A percentile compares a stretch with the other conserved stretches of the same genome.
Evolutionary conservation across 2,888 invertebrate genomes (phyloP).

Genomic region (Agrotis clavis): DNA sequence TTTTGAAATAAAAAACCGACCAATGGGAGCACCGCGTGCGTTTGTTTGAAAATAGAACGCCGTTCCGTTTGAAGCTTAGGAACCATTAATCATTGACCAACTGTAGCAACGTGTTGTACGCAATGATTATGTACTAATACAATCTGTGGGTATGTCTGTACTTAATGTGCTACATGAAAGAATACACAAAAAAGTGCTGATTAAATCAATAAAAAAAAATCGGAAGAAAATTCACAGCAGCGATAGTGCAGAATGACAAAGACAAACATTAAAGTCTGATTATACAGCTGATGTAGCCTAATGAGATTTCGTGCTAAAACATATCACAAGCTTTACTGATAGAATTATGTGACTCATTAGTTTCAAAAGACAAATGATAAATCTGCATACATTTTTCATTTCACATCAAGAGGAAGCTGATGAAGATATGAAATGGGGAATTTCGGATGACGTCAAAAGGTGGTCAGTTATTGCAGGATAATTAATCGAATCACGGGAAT

Average conservation of each 20-base stretch:
- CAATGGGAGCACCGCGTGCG: conserved; percentile 79
- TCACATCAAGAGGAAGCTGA: conserved; percentile 55
- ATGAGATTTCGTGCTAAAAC: conserved; percentile 63
- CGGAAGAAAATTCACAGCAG: conserved; percentile 17
- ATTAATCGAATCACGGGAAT: conserved; percentile 28
- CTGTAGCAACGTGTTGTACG: conserved; percentile 68
- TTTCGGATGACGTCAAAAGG: conserved; percentile 49
- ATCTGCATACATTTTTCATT: conserved; percentile 62
- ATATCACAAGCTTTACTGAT: conserved; percentile 63
- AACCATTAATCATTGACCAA: conserved; percentile 85
- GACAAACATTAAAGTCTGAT: conserved; percentile 56
- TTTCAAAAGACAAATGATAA: conserved; percentile 66
- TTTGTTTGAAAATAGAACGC: conserved; percentile 86
- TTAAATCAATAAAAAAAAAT: conserved; percentile 2
- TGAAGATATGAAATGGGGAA: conserved; percentile 56
- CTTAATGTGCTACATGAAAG: conserved; percentile 41
- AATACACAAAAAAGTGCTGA: conserved; percentile 7
- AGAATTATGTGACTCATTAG: conserved; percentile 68
- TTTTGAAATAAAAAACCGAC: conserved; percentile 83
- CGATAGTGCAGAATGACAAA: conserved; percentile 44
- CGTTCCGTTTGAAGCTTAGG: conserved; percentile 78
- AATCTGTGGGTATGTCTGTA: conserved; percentile 46
- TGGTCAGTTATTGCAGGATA: conserved; percentile 43
- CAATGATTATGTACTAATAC: conserved; percentile 68
- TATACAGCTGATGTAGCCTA: conserved; percentile 59